phyloP scores from a whole-genome alignment of 2,797 vertebrate species.

The Pseudocheirus occidentalis region DNA sequence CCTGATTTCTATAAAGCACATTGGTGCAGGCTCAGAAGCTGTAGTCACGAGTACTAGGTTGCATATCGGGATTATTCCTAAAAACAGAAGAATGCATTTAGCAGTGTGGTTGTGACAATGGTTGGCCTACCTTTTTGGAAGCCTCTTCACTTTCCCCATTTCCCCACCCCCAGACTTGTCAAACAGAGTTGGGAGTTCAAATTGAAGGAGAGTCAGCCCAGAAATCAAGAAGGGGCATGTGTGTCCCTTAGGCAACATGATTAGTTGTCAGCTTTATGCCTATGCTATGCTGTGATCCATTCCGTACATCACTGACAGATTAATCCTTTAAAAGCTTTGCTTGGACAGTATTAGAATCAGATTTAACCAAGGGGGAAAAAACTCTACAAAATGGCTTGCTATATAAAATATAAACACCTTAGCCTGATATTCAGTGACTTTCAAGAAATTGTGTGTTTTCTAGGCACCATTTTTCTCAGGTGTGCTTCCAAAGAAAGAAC shows the following conservation, averaged over 20 bases:
- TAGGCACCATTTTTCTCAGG: not conserved
- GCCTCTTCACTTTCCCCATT: not conserved
- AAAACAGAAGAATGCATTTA: not conserved
- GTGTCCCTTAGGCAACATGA: not conserved
- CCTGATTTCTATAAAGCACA: not conserved
- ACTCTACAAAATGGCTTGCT: not conserved
- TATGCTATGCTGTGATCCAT: not conserved
- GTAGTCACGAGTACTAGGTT: not conserved
- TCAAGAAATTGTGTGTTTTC: not conserved
- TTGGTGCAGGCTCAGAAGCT: not conserved
- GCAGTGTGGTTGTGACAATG: not conserved
- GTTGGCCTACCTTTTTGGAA: not conserved
- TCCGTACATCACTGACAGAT: not conserved
- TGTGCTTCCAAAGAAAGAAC: not conserved
- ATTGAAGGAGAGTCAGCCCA: not conserved
- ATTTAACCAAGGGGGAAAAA: not conserved
- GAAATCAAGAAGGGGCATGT: not conserved
- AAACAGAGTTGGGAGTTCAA: not conserved
- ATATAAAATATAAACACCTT: not conserved
- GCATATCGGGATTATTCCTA: not conserved
- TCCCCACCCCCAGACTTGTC: not conserved
- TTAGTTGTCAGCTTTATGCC: not conserved
- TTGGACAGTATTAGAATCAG: not conserved
- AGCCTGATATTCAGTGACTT: not conserved
- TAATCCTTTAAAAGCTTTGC: not conserved